Percentiles rank a stretch among this genome's conserved stretches.
Evolutionary conservation across 2,888 invertebrate genomes (phyloP).

Genomic region (Lepeophtheirus nordmannii): DNA sequence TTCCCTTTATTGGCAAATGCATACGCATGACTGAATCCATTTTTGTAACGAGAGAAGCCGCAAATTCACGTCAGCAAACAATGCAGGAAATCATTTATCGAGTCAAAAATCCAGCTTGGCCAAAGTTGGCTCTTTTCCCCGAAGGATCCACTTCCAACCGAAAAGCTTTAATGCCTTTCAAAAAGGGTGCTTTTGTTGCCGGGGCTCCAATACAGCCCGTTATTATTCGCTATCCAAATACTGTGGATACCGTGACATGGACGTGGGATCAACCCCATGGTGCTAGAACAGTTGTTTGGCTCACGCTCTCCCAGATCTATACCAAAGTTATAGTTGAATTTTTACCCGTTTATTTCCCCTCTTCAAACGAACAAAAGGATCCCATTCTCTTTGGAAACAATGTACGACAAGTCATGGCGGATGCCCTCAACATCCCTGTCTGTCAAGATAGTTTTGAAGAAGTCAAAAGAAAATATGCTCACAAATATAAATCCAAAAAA

Average conservation of each 20-base stretch:
- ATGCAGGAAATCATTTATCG: slow-evolving; percentile 67
- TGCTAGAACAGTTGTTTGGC: slow-evolving; percentile 66
- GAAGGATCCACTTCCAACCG: slow-evolving; percentile 90
- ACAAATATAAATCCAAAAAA: slow-evolving; percentile 30
- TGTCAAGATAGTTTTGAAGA: slow-evolving; percentile 85
- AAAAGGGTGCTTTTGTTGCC: slow-evolving; percentile 83
- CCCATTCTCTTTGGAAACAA: slow-evolving; percentile 77
- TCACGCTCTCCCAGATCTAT: slow-evolving; percentile 58
- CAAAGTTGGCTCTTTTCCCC: slow-evolving; percentile 71
- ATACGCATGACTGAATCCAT: slow-evolving; percentile 89
- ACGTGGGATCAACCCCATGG: slow-evolving; percentile 50
- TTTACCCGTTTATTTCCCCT: slow-evolving; percentile 76
- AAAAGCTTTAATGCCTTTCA: slow-evolving; percentile 59
- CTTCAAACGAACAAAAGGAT: slow-evolving; percentile 64
- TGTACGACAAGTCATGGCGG: slow-evolving; percentile 43
- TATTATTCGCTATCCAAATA: slow-evolving; percentile 57
- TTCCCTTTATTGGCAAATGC: slow-evolving; percentile 46
- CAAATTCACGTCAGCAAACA: slow-evolving; percentile 74
- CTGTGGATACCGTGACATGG: slow-evolving; percentile 75
- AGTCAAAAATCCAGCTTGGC: slow-evolving; percentile 55
- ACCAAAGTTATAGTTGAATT: slow-evolving; percentile 49
- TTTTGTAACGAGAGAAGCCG: slow-evolving; percentile 82
- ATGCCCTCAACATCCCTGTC: slow-evolving; percentile 65
- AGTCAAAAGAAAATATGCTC: slow-evolving; percentile 53
- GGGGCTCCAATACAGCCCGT: slow-evolving; percentile 92